A percentile compares a stretch with the other conserved stretches of the same genome.
These are phyloP conservation scores for Menura novaehollandiae DNA, from an alignment of 2,113 vertebrate genomes.

Conservation along the genomic window DNA sequence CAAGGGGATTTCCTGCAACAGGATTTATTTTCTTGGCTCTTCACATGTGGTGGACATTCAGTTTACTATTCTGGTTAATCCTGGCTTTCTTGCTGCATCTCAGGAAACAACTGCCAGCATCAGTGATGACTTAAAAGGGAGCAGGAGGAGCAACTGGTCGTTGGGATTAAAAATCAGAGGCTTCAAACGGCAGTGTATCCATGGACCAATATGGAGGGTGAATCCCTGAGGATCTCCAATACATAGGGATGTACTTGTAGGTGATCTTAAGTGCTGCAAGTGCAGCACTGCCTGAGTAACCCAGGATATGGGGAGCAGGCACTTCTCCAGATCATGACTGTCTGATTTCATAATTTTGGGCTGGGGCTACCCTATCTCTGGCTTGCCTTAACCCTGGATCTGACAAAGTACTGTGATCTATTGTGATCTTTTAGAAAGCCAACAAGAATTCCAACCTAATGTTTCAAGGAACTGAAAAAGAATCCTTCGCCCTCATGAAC, in stretches of 20 bases:
- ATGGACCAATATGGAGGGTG: background rate
- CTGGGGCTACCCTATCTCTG: background rate
- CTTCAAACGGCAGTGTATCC: background rate
- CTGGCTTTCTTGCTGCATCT: background rate
- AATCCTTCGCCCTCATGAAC: background rate
- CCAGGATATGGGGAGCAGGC: background rate
- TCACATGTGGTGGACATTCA: background rate
- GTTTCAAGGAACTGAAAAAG: background rate
- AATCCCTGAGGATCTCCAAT: background rate
- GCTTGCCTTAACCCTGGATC: background rate
- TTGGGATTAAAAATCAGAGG: background rate
- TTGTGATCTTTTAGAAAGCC: background rate
- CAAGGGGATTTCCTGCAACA: background rate
- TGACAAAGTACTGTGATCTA: background rate
- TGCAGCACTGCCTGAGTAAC: background rate
- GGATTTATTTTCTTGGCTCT: background rate
- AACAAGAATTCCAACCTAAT: background rate
- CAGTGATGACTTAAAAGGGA: background rate
- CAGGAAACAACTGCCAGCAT: background rate
- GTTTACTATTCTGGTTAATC: background rate
- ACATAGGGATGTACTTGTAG: background rate
- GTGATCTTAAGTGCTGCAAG: background rate
- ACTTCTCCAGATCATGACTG: background rate
- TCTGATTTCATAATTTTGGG: background rate
- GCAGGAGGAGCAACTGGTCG: background rate